Evolutionary conservation across 2,797 vertebrate genomes (phyloP), one percentile per base, ranked within the genome.

Genomic region (Masticophis lateralis): DNA sequence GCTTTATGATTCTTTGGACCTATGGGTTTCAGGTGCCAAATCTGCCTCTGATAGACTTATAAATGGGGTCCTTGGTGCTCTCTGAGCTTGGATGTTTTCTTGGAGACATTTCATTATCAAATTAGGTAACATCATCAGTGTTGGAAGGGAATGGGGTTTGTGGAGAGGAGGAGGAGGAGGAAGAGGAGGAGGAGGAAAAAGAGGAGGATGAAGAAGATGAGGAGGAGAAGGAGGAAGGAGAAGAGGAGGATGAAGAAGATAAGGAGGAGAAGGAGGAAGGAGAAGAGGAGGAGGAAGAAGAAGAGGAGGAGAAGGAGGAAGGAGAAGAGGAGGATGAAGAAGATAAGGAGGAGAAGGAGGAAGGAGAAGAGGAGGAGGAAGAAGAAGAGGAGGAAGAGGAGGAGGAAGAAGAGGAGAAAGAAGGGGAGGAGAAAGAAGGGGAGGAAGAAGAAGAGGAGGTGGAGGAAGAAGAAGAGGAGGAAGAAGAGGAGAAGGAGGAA

Each of bases 161-260:
- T 32, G n/a, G 14, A 16, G 14, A 28, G 22, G 8, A 60, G 60
- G 25, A 66, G 27, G 25, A 61, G 0, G 60, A 60, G 6, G 59
- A 60, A 2, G 18, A 59, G 1, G 57, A 59, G 5, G 57, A 61
- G 2, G 25, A 61, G 2, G 25, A 11, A 0, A 16, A 56, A 0
- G 56, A 57, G 4, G 56, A 57, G 1, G 14, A 56, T 0, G 56
- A 56, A 0, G 14, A 56, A 0, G 28, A 69, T 5, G n/a, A 16
- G 13, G 13, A 51, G 7, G 47, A 51, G 7, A 6, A 28, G 3
- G 60, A 10, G 8, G 59, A 66, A 4, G 1, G 27, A 0, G 27
- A 4, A 0, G 25, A 61, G 0, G 9, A 61, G 2, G 25, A 61
- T 1, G 25, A 11, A 0, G 57, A 57, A 4, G 56, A 57, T 1